Conservation (phyloP, 1,140 invertebrate species). For the Dinothrombium tinctorium region DNA sequence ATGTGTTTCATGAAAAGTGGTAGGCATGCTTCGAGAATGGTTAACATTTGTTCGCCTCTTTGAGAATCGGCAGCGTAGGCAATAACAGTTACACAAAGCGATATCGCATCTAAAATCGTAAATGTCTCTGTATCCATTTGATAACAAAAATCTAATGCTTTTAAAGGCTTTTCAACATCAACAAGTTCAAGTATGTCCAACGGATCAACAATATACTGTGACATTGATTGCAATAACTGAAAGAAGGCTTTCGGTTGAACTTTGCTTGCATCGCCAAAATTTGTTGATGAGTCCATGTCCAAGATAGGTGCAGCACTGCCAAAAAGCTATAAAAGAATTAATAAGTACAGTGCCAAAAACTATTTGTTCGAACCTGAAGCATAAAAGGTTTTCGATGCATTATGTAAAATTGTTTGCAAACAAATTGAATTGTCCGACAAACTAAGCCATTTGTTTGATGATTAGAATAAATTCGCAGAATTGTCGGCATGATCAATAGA, state of each 20-base stretch:
- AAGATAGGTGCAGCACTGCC: slow-evolving; percentile 86
- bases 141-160: slow-evolving; percentile 91
- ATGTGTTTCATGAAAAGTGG: slow-evolving; percentile 84
- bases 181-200: slow-evolving; percentile 85
- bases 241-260: slow-evolving; percentile 18
- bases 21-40: slow-evolving; percentile 80
- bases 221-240: slow-evolving; percentile 34
- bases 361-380: slow-evolving; percentile 25
- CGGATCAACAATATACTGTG: slow-evolving; percentile 75
- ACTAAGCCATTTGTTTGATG: slow-evolving; percentile 84
- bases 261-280: slow-evolving; percentile 29
- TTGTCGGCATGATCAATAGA: slow-evolving; percentile 84
- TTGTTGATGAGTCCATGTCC: slow-evolving; percentile 45
- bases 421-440: slow-evolving; percentile 84
- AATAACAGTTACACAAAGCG: slow-evolving; percentile 86
- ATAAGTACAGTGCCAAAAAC: not conserved
- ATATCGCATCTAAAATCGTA: slow-evolving; percentile 74
- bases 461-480: slow-evolving; percentile 86
- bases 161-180: slow-evolving; percentile 80
- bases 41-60: slow-evolving; percentile 90
- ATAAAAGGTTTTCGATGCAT: slow-evolving; percentile 96
- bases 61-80: slow-evolving; percentile 88
- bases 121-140: slow-evolving; percentile 86
- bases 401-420: slow-evolving; percentile 93
- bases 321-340: slow-evolving; percentile 56